phyloP scores from a whole-genome alignment of 2,113 vertebrate species.

The Lepisosteus oculatus region DNA sequence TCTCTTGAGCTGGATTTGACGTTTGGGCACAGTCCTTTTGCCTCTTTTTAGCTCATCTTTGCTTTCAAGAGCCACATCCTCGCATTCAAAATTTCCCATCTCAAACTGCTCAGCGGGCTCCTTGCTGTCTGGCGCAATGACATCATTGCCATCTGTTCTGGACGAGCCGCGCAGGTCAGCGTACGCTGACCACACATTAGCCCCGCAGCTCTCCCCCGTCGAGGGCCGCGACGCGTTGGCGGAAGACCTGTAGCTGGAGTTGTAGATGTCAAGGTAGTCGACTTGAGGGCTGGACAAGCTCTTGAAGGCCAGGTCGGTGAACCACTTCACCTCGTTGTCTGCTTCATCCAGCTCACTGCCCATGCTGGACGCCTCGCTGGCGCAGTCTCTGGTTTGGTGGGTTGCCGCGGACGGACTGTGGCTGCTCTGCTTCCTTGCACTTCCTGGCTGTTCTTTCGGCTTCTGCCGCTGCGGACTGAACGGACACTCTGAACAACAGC shows the following conservation, averaged over 20 bases:
- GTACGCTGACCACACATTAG: constrained; percentile 67
- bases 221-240: constrained; percentile 72
- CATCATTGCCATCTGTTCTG: constrained; percentile 53
- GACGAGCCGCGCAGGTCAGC: constrained; percentile 58
- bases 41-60: constrained; percentile 61
- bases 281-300: constrained; percentile 67
- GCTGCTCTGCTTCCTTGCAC: constrained; percentile 47
- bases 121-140: constrained; percentile 44
- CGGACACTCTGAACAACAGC: constrained; percentile 65
- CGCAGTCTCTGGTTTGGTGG: constrained; percentile 40
- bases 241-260: constrained; percentile 71
- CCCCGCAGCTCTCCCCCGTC: constrained; percentile 71
- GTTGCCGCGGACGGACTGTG: constrained; percentile 28
- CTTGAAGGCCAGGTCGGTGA: constrained; percentile 68
- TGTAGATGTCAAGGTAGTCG: constrained; percentile 76
- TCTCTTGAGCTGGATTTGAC: constrained; percentile 87
- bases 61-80: constrained; percentile 82
- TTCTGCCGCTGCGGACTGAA: constrained; percentile 34
- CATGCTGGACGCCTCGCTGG: constrained; percentile 63
- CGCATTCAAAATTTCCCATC: constrained; percentile 74
- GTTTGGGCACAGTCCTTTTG: constrained; percentile 86
- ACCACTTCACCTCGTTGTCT: constrained; percentile 77
- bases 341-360: constrained; percentile 77
- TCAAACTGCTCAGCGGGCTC: constrained; percentile 66
- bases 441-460: constrained; percentile 46